Evolutionary conservation across 2,888 invertebrate species (phyloP), one percentile per base, ranked within the genome.

Genomic region (Carterocephalus palaemon): DNA sequence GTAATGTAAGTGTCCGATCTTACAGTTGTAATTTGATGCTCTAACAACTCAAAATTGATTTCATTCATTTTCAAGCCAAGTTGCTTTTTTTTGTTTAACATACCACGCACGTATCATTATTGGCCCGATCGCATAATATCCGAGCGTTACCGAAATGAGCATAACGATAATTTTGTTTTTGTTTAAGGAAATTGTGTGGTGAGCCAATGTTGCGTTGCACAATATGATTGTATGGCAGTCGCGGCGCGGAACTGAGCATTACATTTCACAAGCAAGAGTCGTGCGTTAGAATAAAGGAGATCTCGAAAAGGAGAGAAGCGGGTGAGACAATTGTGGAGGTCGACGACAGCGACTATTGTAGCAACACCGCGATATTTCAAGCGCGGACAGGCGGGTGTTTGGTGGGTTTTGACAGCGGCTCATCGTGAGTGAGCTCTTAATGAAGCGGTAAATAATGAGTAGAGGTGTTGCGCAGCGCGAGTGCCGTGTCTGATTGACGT

Each of bases 371-470:
- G 74, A 80, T 85, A 82, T 83, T 81, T 82, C 72, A 80, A 73
- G 74, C 71, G 67, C 59, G 61, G 70, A 72, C 69, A 64, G 72
- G 67, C 69, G 68, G 69, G 64, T 65, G 68, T 77, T 74, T 72
- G 74, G 73, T 62, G 69, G 70, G 78, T 84, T 81, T 83, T 84
- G 84, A 85, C 84, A 82, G 79, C 61, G 68, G 67, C 67, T 71
- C 72, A 75, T 77, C 76, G 75, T 70, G 74, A 78, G 75, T 70
- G 75, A 81, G 80, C 77, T 82, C 80, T 78, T 85, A 84, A 85
- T 85, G 85, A 85, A 82, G 80, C 83, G 74, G 83, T 84, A 80
- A 84, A 84, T 86, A 85, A 86, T 83, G 85, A 80, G 77, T 54
- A 62, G 73, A 82, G 77, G 80, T 84, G 82, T 80, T 78, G 77